Conservation (phyloP, 1,140 invertebrate species). For the Oppia nitens region DNA sequence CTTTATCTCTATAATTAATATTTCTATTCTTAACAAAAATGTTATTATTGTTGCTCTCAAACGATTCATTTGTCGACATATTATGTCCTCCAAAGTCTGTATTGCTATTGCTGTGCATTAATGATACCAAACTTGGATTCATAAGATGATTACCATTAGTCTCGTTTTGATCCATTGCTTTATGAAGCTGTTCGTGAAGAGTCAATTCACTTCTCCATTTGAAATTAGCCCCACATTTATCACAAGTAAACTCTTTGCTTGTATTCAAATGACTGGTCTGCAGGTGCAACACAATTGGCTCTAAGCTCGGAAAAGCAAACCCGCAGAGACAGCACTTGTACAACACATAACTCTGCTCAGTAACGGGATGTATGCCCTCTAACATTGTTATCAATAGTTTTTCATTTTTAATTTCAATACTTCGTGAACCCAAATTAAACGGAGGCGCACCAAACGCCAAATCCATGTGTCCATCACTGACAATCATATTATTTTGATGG, state of each 20-base stretch:
- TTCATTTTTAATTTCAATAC: conserved; percentile 25
- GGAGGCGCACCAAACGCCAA: no score
- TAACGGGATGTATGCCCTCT: conserved; percentile 29
- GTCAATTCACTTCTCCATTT: conserved; percentile 21
- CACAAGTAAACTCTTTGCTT: conserved; percentile 22
- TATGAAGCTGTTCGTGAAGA: conserved; percentile 20
- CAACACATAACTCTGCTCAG: conserved; percentile 28
- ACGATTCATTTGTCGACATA: background rate
- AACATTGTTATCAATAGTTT: conserved; percentile 29
- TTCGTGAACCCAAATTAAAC: background rate
- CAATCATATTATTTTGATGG: no score
- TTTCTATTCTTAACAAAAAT: background rate
- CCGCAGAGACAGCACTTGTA: conserved; percentile 35
- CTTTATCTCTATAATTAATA: background rate
- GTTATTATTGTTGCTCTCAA: background rate
- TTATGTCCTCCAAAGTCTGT: background rate
- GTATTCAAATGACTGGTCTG: conserved; percentile 26
- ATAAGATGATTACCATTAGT: background rate
- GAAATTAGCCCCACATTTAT: conserved; percentile 23
- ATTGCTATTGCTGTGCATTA: no score
- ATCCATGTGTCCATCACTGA: no score
- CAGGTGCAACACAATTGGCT: conserved; percentile 26
- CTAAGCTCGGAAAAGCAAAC: conserved; percentile 27
- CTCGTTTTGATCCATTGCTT: conserved; percentile 16
- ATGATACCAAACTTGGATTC: background rate